Conservation (phyloP, 2,113 vertebrate genomes). For the Silurus meridionalis region DNA sequence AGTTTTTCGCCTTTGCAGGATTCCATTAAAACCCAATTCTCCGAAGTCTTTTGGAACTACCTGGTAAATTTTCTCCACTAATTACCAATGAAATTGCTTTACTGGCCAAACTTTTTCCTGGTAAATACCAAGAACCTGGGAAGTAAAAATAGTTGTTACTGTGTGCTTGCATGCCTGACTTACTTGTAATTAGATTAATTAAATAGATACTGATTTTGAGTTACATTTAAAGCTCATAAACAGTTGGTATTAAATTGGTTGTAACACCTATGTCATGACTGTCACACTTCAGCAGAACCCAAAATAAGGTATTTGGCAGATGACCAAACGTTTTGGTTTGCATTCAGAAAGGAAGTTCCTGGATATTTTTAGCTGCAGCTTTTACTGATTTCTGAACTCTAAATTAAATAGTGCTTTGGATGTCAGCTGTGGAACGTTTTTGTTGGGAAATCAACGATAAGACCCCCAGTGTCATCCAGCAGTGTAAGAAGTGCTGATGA, state of each 20-base stretch:
- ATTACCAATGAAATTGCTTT: constrained; percentile 11
- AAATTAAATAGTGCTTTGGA: background rate
- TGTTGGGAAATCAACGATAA: constrained; percentile 42
- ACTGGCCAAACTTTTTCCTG: background rate
- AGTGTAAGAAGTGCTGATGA: constrained; percentile 50
- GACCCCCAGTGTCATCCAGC: constrained; percentile 27
- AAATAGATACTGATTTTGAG: background rate
- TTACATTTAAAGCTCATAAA: background rate
- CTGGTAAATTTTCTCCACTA: constrained; percentile 8
- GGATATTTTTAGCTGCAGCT: constrained; percentile 24
- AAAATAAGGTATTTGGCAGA: constrained; percentile 34
- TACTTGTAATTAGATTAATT: background rate
- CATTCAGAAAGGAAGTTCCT: background rate
- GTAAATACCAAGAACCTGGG: constrained; percentile 3
- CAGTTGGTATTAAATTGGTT: constrained; percentile 29
- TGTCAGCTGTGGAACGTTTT: constrained; percentile 27
- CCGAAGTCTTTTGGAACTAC: background rate
- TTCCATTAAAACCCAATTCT: background rate
- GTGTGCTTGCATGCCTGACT: background rate
- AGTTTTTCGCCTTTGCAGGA: background rate
- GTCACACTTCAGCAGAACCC: background rate
- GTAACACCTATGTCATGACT: constrained; percentile 13
- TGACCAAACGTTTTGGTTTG: constrained; percentile 1
- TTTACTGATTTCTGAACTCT: constrained; percentile 35
- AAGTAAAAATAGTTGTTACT: background rate